These are phyloP conservation scores for Polydesmus complanatus DNA, from an alignment of 2,888 invertebrate genomes.

Conservation along the genomic window DNA sequence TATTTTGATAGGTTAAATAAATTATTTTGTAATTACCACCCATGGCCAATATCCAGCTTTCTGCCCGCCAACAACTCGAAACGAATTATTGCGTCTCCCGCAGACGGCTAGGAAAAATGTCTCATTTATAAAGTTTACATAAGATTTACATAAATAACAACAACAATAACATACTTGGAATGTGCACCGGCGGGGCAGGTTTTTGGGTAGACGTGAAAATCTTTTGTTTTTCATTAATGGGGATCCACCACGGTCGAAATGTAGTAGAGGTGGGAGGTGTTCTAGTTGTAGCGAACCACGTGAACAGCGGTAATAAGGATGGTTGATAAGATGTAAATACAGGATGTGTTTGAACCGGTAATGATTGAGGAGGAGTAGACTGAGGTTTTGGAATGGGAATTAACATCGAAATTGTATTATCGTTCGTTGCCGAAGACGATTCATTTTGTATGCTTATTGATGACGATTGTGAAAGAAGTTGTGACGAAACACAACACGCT, in stretches of 20 bases:
- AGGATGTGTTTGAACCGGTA: constrained; percentile 3
- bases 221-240: background rate
- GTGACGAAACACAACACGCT: constrained; percentile 14
- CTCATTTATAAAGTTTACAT: no score
- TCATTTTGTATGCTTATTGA: no score
- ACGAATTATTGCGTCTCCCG: background rate
- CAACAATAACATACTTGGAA: constrained; percentile 1
- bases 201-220: background rate
- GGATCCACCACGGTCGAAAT: background rate
- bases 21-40: constrained; percentile 39
- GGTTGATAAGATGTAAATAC: background rate
- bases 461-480: no score
- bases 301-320: background rate
- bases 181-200: background rate
- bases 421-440: background rate
- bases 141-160: no score
- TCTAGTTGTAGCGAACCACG: background rate
- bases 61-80: constrained; percentile 65
- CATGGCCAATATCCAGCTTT: constrained; percentile 71
- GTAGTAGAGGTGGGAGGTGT: background rate
- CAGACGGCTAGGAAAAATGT: background rate
- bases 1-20: no score
- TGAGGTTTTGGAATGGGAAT: background rate
- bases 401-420: background rate
- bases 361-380: constrained; percentile 10